Conservation (phyloP, 2,888 invertebrate genomes). For the Ecdyonurus torrentis region DNA sequence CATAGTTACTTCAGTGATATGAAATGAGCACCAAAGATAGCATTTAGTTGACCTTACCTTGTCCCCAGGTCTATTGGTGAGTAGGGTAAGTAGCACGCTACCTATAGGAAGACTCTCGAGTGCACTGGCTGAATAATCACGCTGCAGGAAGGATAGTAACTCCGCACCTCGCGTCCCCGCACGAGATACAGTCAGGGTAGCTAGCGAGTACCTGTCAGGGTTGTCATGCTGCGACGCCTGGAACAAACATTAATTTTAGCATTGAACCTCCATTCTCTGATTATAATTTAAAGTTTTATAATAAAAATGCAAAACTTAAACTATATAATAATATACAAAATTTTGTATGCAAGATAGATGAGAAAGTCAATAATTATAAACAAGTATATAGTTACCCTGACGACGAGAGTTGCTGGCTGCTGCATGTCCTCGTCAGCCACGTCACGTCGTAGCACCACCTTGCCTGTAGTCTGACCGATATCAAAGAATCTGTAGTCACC, state of each 20-base stretch:
- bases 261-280: no score
- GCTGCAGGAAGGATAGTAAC: slow-evolving; percentile 49
- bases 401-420: slow-evolving; percentile 60
- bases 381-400: slow-evolving; percentile 38
- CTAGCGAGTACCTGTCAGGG: slow-evolving; percentile 70
- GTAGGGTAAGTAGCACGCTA: slow-evolving; percentile 47
- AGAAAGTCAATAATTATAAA: slow-evolving; percentile 2
- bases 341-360: slow-evolving; percentile 2
- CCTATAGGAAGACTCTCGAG: slow-evolving; percentile 62
- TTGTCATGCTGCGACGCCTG: slow-evolving; percentile 72
- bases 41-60: slow-evolving; percentile 21
- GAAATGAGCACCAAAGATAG: neutral
- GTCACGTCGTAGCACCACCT: slow-evolving; percentile 37
- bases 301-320: neutral
- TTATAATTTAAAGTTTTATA: neutral
- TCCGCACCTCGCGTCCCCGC: slow-evolving; percentile 28
- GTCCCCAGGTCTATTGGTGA: slow-evolving; percentile 44
- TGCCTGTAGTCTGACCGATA: slow-evolving; percentile 46
- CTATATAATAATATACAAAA: neutral
- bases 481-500: slow-evolving; percentile 43
- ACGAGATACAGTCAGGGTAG: slow-evolving; percentile 54
- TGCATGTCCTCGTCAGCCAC: slow-evolving; percentile 42
- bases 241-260: no score
- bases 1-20: no score
- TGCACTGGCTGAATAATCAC: slow-evolving; percentile 49